Evolutionary conservation across 2,113 vertebrate species (phyloP), one percentile per base, ranked within the genome.

Genomic region (Casuarius casuarius): DNA sequence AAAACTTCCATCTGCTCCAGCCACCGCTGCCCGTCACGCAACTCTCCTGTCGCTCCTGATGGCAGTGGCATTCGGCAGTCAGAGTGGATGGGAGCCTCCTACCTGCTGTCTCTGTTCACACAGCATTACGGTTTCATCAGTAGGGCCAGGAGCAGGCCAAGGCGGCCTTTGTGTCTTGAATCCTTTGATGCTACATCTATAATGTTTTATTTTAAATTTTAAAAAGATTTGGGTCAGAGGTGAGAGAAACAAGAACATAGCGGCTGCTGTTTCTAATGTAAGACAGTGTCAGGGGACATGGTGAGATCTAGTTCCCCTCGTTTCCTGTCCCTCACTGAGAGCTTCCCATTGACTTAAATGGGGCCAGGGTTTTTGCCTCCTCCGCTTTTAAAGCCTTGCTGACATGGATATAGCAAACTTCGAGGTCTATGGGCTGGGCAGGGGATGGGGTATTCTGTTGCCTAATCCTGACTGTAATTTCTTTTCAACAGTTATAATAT

Each of bases 1-100:
- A 81, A 89, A 68, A 51, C 19, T 88, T 91, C 92, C 92, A 77
- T 97, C 93, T 94, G 88, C 62, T 81, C 84, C 90, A 88, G 74
- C 11, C 72, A 46, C 38, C 0, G 2, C 48, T 56, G 78, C 26
- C 18, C 83, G 80, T 89, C 89, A 49, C 1, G 2, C n/a, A 73
- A 74, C 66, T 75, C 35, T 76, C 61, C 58, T 28, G 49, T 65
- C 42, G 58, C 80, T 91, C 58, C 80, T 19, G 12, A 26, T 1
- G 66, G 77, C 81, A 35, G 40, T 0, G 6, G 75, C 31, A 42
- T 38, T 62, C 5, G 1, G 40, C 63, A 28, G 42, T 66, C 88
- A 68, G 68, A 0, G 5, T 52, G 1, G 23, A 8, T 6, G 35
- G 56, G 33, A 80, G 14, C 6, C 1, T 23, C 92, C 22, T 65